Percentiles rank a stretch among this genome's conserved stretches.
Evolutionary conservation across 2,113 vertebrate species (phyloP).

Genomic region (Notiomystis cincta): DNA sequence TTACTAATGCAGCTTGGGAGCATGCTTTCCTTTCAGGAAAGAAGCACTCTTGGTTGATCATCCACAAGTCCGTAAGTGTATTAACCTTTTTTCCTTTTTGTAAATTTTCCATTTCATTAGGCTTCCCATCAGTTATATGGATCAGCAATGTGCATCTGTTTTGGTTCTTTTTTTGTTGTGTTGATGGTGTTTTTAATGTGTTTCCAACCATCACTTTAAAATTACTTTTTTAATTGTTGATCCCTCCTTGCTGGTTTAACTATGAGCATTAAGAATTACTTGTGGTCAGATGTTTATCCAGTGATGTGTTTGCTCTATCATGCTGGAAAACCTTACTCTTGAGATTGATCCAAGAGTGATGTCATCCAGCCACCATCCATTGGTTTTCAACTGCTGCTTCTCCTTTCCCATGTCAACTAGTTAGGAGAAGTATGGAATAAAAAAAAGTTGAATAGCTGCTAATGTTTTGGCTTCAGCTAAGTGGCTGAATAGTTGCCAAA

Average conservation of each 20-base stretch:
- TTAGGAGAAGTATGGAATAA: not conserved
- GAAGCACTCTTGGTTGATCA: not conserved
- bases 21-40: not conserved
- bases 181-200: not conserved
- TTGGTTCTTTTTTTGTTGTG: not conserved
- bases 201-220: not conserved
- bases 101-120: not conserved
- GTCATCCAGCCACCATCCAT: not conserved
- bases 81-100: not conserved
- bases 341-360: slow-evolving; percentile 26
- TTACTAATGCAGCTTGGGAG: not conserved
- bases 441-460: not conserved
- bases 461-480: not conserved
- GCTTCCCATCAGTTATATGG: not conserved
- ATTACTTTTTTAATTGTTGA: not conserved
- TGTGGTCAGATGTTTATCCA: slow-evolving; percentile 16
- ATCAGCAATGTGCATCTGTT: not conserved
- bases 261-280: slow-evolving; percentile 23
- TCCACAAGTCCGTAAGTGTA: fast-evolving
- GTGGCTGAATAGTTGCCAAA: not conserved
- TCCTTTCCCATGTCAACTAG: slow-evolving; percentile 16
- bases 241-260: slow-evolving; percentile 6
- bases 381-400: not conserved
- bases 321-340: slow-evolving; percentile 13
- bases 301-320: slow-evolving; percentile 36